A percentile compares a stretch with the other conserved stretches of the same genome.
These are phyloP conservation scores for Pseudorasbora parva DNA, from an alignment of 2,113 vertebrate species.

Conservation along the genomic window DNA sequence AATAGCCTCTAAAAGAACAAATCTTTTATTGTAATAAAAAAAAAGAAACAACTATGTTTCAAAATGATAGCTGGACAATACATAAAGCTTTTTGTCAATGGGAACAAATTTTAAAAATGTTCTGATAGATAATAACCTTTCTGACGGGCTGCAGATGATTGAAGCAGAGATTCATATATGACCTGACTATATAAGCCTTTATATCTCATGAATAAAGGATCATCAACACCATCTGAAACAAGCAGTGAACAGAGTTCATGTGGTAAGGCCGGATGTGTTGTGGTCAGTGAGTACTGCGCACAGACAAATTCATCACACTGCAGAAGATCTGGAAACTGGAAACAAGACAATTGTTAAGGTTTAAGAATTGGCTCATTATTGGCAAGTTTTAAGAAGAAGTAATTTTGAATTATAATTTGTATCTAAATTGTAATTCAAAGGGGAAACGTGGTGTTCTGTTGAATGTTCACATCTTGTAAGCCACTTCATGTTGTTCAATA, in stretches of 20 bases:
- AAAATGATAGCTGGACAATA: not conserved
- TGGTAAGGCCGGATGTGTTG: not conserved
- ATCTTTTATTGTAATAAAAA: not conserved
- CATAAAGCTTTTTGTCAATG: not conserved
- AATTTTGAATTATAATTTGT: not conserved
- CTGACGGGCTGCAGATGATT: not conserved
- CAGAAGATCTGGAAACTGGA: not conserved
- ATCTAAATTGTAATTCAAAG: not conserved
- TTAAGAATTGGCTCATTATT: not conserved
- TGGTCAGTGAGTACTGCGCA: slow-evolving; percentile 3
- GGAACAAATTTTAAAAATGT: not conserved
- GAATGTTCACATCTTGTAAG: not conserved
- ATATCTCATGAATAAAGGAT: not conserved
- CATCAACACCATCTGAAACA: too few species aligned
- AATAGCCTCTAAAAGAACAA: not conserved
- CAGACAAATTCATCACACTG: not conserved
- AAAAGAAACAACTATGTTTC: too few species aligned
- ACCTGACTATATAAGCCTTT: not conserved
- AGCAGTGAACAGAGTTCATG: too few species aligned
- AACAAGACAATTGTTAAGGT: not conserved
- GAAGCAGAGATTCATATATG: not conserved
- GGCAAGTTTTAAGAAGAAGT: too few species aligned
- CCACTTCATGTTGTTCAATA: not conserved
- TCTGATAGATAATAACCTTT: not conserved
- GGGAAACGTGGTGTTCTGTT: not conserved